A percentile compares a stretch with the other conserved stretches of the same genome.
Evolutionary conservation across 2,888 invertebrate genomes (phyloP).

Genomic region (Xanthostigma xanthostigma): DNA sequence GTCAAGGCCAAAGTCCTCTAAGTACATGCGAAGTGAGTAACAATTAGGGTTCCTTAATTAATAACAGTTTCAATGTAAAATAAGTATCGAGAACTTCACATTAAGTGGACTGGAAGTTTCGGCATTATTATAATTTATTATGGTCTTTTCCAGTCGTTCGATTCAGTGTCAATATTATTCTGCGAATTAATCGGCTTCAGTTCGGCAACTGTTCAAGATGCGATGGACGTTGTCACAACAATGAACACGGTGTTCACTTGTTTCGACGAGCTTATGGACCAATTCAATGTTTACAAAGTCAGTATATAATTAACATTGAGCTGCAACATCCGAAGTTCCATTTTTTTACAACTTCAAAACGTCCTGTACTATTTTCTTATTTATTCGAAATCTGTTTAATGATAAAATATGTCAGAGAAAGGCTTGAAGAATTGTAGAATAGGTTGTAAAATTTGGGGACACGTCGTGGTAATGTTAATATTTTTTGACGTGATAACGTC

Average conservation of each 20-base stretch:
- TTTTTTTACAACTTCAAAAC: no score
- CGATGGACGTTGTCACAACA: slow-evolving; percentile 67
- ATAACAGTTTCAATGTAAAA: no score
- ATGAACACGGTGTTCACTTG: slow-evolving; percentile 78
- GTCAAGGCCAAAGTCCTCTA: slow-evolving; percentile 58
- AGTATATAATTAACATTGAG: slow-evolving; percentile 6
- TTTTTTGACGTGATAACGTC: no score
- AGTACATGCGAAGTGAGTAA: slow-evolving; percentile 59
- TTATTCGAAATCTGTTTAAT: no score
- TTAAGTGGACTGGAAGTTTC: not conserved
- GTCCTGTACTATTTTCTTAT: no score
- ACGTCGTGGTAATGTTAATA: no score
- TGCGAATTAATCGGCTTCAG: slow-evolving; percentile 51
- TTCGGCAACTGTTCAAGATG: slow-evolving; percentile 40
- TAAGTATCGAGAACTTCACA: not conserved
- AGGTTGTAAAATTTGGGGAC: no score
- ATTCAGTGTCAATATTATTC: slow-evolving; percentile 64
- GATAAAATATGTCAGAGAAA: no score
- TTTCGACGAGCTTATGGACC: slow-evolving; percentile 71
- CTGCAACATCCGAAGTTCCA: no score
- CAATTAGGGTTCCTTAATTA: no score
- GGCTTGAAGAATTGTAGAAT: not conserved
- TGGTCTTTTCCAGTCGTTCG: slow-evolving; percentile 44
- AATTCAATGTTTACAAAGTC: slow-evolving; percentile 78
- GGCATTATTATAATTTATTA: not conserved